Conservation (phyloP, 2,888 invertebrate species). For the Ophion ventricosus region DNA sequence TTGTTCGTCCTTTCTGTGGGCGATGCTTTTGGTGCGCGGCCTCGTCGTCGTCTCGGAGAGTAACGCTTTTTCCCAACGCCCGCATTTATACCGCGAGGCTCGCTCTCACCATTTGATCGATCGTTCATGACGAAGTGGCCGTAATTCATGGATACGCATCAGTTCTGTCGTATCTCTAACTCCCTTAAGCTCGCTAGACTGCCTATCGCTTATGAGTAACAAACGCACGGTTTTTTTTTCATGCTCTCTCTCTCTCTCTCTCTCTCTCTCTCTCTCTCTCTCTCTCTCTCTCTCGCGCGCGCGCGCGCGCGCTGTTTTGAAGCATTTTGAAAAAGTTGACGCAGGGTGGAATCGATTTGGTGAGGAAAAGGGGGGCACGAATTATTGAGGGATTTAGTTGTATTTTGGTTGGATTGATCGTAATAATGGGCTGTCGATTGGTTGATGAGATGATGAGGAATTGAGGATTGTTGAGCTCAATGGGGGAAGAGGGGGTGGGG, state of each 20-base stretch:
- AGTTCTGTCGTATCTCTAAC: neutral
- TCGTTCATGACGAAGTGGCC: slow-evolving; percentile 47
- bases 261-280: slow-evolving; percentile 19
- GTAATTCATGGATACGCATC: slow-evolving; percentile 50
- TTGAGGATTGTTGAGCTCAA: neutral
- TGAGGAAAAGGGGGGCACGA: neutral
- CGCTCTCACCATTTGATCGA: slow-evolving; percentile 53
- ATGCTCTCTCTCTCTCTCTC: slow-evolving; percentile 14
- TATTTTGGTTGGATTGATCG: neutral
- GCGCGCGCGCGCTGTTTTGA: slow-evolving; percentile 1
- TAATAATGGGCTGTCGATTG: neutral
- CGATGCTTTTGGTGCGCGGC: slow-evolving; percentile 23
- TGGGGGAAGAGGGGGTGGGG: no score
- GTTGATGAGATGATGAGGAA: neutral
- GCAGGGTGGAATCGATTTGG: neutral
- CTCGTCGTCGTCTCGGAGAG: slow-evolving; percentile 34
- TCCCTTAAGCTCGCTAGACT: neutral
- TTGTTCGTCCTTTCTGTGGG: slow-evolving; percentile 39
- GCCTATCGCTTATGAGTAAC: neutral
- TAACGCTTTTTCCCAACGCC: slow-evolving; percentile 44
- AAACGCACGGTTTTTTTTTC: neutral
- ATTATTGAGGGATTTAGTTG: neutral
- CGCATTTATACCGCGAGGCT: slow-evolving; percentile 28
- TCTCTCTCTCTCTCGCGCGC: slow-evolving; percentile 27
- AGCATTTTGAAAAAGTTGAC: slow-evolving; percentile 20